Evolutionary conservation across 2,113 vertebrate species (phyloP), one percentile per base, ranked within the genome.

Genomic region (Pholis gunnellus): DNA sequence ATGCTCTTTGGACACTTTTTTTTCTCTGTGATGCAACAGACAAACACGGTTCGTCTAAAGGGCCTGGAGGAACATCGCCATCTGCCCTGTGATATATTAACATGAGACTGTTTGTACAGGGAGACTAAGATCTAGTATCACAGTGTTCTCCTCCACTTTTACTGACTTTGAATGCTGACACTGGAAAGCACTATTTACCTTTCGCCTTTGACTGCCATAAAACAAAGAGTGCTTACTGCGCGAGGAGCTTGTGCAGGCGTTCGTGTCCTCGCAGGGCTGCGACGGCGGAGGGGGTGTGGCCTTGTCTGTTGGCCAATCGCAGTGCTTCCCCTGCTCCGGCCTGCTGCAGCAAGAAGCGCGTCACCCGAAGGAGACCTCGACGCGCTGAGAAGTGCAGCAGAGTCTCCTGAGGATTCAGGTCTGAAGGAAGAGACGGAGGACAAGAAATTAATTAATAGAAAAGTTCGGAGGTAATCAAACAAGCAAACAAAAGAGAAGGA

Each of bases 381-480:
- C 98, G 93, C 42, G 96, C 97, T 0, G 97, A 96, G 81, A 99
- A 99, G 89, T 99, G 98, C 94, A 99, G 94, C 86, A 99, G 84
- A 0, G 98, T 99, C 82, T 99, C 98, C 82, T 96, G 97, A 46
- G 97, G 97, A 67, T 94, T 88, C 54, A 90, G 90, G 78, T 95
- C 98, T 99, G 94, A 20, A 57, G 22, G 66, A 52, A 68, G 44
- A 78, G 54, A 78, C 14, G 59, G 15, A 72, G 5, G 57, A 75
- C n/a, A 46, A 72, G 20, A 63, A 68, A 82, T 31, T 14, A 52
- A 76, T 69, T 68, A 84, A 73, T 11, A 75, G 22, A 44, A 18
- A 79, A 77, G 38, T 9, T 29, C 5, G 40, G 42, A 75, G 7
- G 22, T 10, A 74, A 13, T 48, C 15, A 31, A 75, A 72, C 57